These are phyloP conservation scores for Palythoa heliodiscus DNA, from an alignment of 92 coral and sea anemone genomes.

Conservation along the genomic window DNA sequence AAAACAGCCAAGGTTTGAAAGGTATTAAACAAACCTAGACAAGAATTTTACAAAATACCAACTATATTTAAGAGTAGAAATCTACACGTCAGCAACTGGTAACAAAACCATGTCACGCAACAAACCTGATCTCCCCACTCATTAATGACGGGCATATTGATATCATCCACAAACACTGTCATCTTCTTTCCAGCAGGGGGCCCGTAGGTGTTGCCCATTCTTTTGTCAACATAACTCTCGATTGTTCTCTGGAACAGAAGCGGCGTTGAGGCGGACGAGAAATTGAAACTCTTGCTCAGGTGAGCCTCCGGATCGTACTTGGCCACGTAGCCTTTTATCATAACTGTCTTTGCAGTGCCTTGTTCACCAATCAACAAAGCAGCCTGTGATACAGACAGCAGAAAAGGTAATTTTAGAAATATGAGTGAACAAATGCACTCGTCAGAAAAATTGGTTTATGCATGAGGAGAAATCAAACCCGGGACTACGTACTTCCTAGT, in stretches of 20 bases:
- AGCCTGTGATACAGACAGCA: conserved; percentile 55
- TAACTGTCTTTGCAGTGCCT: conserved; percentile 98
- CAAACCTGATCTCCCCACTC: conserved; percentile 94
- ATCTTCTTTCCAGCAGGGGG: conserved; percentile 93
- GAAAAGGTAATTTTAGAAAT: too few species aligned
- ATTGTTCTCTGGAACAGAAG: conserved; percentile 90
- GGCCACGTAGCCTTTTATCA: conserved; percentile 93
- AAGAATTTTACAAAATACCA: too few species aligned
- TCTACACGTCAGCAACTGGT: neutral
- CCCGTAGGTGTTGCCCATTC: conserved; percentile 90
- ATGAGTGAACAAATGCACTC: too few species aligned
- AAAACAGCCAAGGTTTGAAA: too few species aligned
- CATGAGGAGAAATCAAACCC: too few species aligned
- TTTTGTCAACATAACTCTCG: conserved; percentile 88
- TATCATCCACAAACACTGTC: conserved; percentile 86
- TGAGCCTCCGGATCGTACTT: conserved; percentile 93
- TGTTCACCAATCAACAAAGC: conserved; percentile 96
- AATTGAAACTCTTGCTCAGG: conserved; percentile 92
- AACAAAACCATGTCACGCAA: neutral
- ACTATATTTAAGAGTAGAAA: neutral
- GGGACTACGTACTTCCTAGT: too few species aligned
- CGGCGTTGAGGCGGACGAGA: conserved; percentile 97
- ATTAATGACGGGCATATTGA: conserved; percentile 84
- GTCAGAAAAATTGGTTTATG: too few species aligned
- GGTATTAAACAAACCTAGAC: too few species aligned